Evolutionary conservation across 2,797 vertebrate genomes (phyloP), one percentile per base, ranked within the genome.

Genomic region (Hydrocynus forskahlii): DNA sequence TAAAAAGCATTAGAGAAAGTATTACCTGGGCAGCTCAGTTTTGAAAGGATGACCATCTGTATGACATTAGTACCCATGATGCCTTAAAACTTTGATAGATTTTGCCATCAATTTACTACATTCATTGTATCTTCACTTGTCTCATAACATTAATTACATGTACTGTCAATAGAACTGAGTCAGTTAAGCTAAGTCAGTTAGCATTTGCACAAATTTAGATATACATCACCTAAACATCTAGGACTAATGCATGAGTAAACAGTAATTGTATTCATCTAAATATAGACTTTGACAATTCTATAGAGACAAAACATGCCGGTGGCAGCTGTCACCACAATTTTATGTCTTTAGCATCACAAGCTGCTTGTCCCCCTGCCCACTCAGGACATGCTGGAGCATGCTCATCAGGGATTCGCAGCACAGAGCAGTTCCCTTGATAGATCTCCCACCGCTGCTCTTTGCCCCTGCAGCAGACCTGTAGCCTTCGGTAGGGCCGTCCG

Each of bases 371-470:
- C 29, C 38, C 19, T 9, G 17, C 48, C 60, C 59, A 73, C 54
- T 60, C 12, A 10, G 76, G 55, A 45, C 54, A 83, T 19, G 13
- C 55, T 9, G 43, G 57, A 80, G 52, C 63, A 73, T 50, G 73
- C 82, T 87, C 55, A 85, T 88, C 78, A 81, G 75, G 60, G 54
- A 86, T 89, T 85, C 78, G 52, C 60, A 73, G 66, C 35, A 29
- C 66, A 83, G 78, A 85, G 79, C 40, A 9, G 19, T 68, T 86
- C 80, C 76, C 79, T 72, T 83, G 82, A 82, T 64, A 83, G 76
- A 84, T 83, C 74, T 73, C 81, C 80, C 79, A 66, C 68, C 25
- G 38, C 75, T 75, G 81, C 38, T 82, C 76, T 81, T 81, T 71
- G 80, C 23, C 84, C 80, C 78, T 69, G 63, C 23, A 74, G 81